Percentiles rank a stretch among this genome's conserved stretches.
Conservation (phyloP, 2,888 invertebrate species). For the Lacanobia oleracea region DNA sequence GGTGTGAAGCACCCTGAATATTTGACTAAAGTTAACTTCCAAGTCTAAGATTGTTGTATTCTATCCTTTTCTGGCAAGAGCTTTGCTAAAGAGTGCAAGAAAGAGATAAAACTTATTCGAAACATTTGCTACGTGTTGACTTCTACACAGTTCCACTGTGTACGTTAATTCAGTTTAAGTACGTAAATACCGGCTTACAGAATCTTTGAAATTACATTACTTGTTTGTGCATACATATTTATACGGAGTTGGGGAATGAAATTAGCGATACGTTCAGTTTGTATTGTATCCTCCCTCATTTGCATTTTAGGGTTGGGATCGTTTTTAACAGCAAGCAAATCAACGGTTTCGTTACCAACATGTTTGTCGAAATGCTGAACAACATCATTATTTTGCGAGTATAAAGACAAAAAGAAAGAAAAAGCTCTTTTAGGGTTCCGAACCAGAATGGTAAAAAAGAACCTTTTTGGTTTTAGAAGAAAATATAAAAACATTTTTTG, state of each 20-base stretch:
- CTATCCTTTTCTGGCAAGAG: constrained; percentile 42
- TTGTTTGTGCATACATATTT: constrained; percentile 62
- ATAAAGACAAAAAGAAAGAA: neutral
- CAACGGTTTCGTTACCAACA: neutral
- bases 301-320: constrained; percentile 50
- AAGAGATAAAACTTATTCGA: constrained; percentile 40
- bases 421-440: too few relatives aligned
- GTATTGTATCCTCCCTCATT: constrained; percentile 43
- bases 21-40: constrained; percentile 74
- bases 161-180: constrained; percentile 61
- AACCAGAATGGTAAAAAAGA: too few relatives aligned
- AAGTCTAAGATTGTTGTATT: constrained; percentile 58
- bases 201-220: constrained; percentile 64
- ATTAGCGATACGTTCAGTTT: constrained; percentile 55
- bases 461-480: too few relatives aligned
- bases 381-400: constrained; percentile 6
- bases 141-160: constrained; percentile 55
- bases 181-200: constrained; percentile 61
- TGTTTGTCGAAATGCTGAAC: neutral
- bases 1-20: constrained; percentile 74
- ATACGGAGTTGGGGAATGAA: constrained; percentile 54
- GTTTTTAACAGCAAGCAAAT: constrained; percentile 20
- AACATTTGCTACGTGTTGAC: constrained; percentile 58
- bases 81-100: constrained; percentile 30
- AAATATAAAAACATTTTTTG: too few relatives aligned